Conservation (phyloP, 2,888 invertebrate genomes). For the Eumerus sabulonum region DNA sequence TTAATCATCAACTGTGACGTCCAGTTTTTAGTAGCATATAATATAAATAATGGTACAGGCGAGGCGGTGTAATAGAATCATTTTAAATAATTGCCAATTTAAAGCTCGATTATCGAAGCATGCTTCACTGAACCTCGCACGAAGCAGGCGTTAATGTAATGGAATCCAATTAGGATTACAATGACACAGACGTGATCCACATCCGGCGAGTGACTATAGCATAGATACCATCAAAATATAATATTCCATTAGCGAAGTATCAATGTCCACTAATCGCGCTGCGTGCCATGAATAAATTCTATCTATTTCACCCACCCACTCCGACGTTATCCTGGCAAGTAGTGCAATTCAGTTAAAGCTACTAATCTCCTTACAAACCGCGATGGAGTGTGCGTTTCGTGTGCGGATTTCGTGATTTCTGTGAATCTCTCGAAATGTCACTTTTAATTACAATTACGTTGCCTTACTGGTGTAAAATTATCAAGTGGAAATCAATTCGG, state of each 20-base stretch:
- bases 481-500: conserved; percentile 61
- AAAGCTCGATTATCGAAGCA: no score
- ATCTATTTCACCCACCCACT: neutral
- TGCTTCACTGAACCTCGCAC: conserved; percentile 3
- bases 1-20: no score
- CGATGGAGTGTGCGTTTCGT: conserved; percentile 6
- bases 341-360: conserved; percentile 12
- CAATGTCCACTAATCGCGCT: conserved; percentile 63
- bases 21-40: no score
- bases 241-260: conserved; percentile 67
- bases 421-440: conserved; percentile 51
- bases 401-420: neutral
- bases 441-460: conserved; percentile 55
- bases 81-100: no score
- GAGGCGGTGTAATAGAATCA: no score
- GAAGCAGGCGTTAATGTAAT: conserved; percentile 43
- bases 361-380: conserved; percentile 56
- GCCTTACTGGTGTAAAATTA: conserved; percentile 62
- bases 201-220: conserved; percentile 5
- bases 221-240: conserved; percentile 42
- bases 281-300: conserved; percentile 65
- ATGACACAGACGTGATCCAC: conserved; percentile 50
- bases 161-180: conserved; percentile 67
- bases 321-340: neutral
- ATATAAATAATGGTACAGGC: no score